Conservation (phyloP, 2,888 invertebrate species). For the Cactoblastis cactorum region DNA sequence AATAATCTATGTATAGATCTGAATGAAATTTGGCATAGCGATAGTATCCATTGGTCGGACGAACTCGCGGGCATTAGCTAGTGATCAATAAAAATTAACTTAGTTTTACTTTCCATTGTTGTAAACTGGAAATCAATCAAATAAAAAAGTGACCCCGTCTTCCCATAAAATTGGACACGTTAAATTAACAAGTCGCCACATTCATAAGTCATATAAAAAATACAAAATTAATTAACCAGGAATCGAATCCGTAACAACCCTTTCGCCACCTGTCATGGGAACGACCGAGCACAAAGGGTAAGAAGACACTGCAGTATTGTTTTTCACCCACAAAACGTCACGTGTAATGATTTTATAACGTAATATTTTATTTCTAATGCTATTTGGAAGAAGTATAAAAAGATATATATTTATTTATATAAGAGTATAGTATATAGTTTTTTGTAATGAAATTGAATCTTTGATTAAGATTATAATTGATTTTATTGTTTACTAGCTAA, state of each 20-base stretch:
- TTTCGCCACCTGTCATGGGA: conserved; percentile 15
- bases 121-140: not conserved
- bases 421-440: no score
- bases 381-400: not conserved
- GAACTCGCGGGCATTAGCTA: no score
- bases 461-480: no score
- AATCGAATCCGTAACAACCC: conserved; percentile 12
- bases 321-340: conserved; percentile 6
- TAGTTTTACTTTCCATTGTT: not conserved
- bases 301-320: conserved; percentile 23
- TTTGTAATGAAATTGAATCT: no score
- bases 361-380: not conserved
- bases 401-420: not conserved
- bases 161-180: conserved; percentile 11
- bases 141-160: not conserved
- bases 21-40: no score
- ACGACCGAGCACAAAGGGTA: conserved; percentile 1
- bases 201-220: conserved; percentile 7
- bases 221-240: conserved; percentile 2
- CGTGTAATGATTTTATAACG: conserved; percentile 1
- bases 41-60: no score
- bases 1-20: no score
- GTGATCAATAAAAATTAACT: no score
- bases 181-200: conserved; percentile 10
- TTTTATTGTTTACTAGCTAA: no score